Evolutionary conservation across 2,797 vertebrate species (phyloP).

Genomic region (Ammospiza maritima): DNA sequence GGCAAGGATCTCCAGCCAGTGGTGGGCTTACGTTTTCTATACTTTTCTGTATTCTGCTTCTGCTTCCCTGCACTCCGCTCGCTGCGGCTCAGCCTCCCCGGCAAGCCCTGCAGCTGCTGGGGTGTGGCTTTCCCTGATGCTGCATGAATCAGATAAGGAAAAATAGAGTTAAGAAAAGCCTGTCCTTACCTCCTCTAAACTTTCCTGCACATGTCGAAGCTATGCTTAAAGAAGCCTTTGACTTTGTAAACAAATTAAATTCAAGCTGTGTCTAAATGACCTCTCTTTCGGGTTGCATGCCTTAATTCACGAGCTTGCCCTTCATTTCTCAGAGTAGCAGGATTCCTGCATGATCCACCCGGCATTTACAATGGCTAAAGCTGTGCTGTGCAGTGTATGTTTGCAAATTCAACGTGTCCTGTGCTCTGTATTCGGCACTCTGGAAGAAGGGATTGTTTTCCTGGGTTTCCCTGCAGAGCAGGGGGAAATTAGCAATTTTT

Average conservation of each 20-base stretch:
- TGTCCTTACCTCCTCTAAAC: slow-evolving; percentile 42
- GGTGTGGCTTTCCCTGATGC: slow-evolving; percentile 71
- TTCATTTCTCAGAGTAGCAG: slow-evolving; percentile 23
- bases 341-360: slow-evolving; percentile 50
- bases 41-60: slow-evolving; percentile 70
- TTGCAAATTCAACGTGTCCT: slow-evolving; percentile 34
- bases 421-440: not conserved
- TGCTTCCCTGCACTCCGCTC: slow-evolving; percentile 72
- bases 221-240: slow-evolving; percentile 46
- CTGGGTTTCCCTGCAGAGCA: slow-evolving; percentile 12
- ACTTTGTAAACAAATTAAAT: slow-evolving; percentile 42
- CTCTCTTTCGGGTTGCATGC: slow-evolving; percentile 61
- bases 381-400: not conserved
- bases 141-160: slow-evolving; percentile 73
- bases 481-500: not conserved
- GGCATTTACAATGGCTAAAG: slow-evolving; percentile 26
- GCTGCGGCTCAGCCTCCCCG: slow-evolving; percentile 48
- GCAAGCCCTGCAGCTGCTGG: slow-evolving; percentile 72
- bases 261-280: slow-evolving; percentile 6
- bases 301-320: slow-evolving; percentile 43
- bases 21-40: slow-evolving; percentile 86
- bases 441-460: not conserved
- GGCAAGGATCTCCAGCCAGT: slow-evolving; percentile 92
- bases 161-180: slow-evolving; percentile 60
- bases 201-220: slow-evolving; percentile 17